A percentile compares a stretch with the other conserved stretches of the same genome.
These are phyloP conservation scores for Pipra filicauda DNA, from an alignment of 2,113 vertebrate genomes.

Conservation along the genomic window DNA sequence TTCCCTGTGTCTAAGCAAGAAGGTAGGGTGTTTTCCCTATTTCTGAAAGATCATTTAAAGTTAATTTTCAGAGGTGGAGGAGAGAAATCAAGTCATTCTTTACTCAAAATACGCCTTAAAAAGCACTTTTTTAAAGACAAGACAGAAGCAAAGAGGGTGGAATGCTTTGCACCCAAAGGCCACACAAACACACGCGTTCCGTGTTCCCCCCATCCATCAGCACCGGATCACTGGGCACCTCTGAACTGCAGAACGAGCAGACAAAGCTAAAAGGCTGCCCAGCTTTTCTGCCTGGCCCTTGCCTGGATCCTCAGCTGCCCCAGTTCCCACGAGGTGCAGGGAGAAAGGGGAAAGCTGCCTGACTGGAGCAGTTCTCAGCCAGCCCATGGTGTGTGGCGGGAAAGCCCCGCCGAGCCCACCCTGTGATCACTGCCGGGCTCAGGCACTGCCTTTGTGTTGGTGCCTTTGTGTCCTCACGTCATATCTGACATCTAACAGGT, in stretches of 20 bases:
- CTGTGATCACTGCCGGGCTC: not conserved
- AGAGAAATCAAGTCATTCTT: not conserved
- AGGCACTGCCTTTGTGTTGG: not conserved
- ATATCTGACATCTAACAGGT: not conserved
- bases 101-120: not conserved
- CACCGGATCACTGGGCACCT: not conserved
- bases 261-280: not conserved
- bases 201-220: not conserved
- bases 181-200: rapidly evolving
- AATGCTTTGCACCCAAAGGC: not conserved
- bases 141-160: not conserved
- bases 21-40: not conserved
- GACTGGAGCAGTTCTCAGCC: not conserved
- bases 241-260: not conserved
- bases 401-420: not conserved
- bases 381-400: not conserved
- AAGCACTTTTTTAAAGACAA: not conserved
- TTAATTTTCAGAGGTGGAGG: not conserved
- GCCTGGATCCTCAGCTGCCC: not conserved
- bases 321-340: not conserved
- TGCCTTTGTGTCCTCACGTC: not conserved
- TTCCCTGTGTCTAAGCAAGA: not conserved
- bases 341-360: not conserved
- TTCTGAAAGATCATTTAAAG: not conserved
- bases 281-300: not conserved